Base-by-base conservation (phyloP, 2,797 vertebrate genomes). In the Clarias platycephalus region DNA sequence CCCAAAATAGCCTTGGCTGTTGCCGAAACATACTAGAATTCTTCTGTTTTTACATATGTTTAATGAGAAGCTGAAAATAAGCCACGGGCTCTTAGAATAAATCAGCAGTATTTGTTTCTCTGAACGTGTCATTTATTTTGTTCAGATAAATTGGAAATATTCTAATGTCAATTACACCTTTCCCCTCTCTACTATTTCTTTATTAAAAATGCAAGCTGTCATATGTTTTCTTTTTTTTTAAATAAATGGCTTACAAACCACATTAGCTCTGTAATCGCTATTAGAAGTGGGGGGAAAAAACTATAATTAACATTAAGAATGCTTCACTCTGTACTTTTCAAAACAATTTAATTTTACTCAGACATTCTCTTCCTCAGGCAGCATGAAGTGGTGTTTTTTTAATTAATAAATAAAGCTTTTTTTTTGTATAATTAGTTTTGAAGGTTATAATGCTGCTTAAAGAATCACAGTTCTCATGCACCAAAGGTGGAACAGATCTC, bases 401-500 rank as follows among this genome's bases (percentile, higher is more conserved):
- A 37, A 37, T 85, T 92, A 90, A 90, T 91, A 91, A 91, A 90
- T 75, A 78, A 16, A 44, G 66, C 28, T 85, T 91, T 88, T 74
- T 28, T 87, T 86, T 90, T 87, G 13, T 18, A 57, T 93, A 94
- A 94, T 93, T 93, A 92, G 89, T 88, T 92, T 89, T 92, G 90
- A 94, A 95, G 92, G 92, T 94, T 91, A 94, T 82, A 76, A 83
- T 87, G 78, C 68, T 87, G 92, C 92, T 90, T 67, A 81, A 90
- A 92, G 60, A 91, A 89, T 90, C 90, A 85, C 79, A 89, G 84
- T 75, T 78, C 74, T 89, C 87, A 91, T 93, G 90, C 86, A 83
- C 86, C 57, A 78, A 76, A 85, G 75, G 86, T 75, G 81, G 58
- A 83, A 53, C 87, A 84, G 70, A 88, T 88, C 40, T 63, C 81